These are phyloP conservation scores for Drosophila ohnishii DNA, from an alignment of 1,140 invertebrate genomes.

Conservation along the genomic window DNA sequence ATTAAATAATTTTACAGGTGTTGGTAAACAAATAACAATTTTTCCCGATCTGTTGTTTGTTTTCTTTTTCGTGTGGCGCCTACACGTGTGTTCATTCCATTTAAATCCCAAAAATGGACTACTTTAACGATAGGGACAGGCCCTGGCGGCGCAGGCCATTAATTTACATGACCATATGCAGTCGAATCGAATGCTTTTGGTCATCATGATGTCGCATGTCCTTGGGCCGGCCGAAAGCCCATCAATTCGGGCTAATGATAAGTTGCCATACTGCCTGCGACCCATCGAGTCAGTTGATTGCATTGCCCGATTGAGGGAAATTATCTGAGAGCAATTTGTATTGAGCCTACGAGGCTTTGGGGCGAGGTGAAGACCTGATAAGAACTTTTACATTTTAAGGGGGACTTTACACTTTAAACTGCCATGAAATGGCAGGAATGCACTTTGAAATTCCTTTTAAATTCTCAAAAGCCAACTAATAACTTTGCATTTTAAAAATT, in stretches of 20 bases:
- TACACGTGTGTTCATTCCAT: conserved; percentile 29
- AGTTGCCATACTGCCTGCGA: conserved; percentile 33
- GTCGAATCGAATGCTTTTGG: conserved; percentile 40
- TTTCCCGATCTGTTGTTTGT: conserved; percentile 5
- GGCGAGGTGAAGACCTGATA: conserved; percentile 28
- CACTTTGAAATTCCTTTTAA: neutral
- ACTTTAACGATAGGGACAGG: conserved; percentile 33
- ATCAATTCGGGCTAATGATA: conserved; percentile 53
- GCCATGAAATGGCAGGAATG: conserved; percentile 1
- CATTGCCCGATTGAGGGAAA: conserved; percentile 42
- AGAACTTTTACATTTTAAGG: conserved; percentile 5
- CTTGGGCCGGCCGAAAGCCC: conserved; percentile 51
- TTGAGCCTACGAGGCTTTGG: conserved; percentile 29
- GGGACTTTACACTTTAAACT: neutral
- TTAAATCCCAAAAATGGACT: conserved; percentile 46
- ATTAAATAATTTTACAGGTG: neutral
- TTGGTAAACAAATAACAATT: neutral
- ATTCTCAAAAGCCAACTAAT: neutral
- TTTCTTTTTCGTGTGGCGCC: conserved; percentile 20
- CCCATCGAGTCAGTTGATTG: conserved; percentile 41
- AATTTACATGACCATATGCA: conserved; percentile 42
- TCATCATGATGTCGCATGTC: conserved; percentile 55
- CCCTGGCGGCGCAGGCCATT: conserved; percentile 43
- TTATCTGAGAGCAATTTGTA: conserved; percentile 35
- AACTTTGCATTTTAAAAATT: too few species aligned